A percentile compares a stretch with the other conserved stretches of the same genome.
These are phyloP conservation scores for Xiphophorus hellerii DNA, from an alignment of 2,113 vertebrate species.

Conservation along the genomic window DNA sequence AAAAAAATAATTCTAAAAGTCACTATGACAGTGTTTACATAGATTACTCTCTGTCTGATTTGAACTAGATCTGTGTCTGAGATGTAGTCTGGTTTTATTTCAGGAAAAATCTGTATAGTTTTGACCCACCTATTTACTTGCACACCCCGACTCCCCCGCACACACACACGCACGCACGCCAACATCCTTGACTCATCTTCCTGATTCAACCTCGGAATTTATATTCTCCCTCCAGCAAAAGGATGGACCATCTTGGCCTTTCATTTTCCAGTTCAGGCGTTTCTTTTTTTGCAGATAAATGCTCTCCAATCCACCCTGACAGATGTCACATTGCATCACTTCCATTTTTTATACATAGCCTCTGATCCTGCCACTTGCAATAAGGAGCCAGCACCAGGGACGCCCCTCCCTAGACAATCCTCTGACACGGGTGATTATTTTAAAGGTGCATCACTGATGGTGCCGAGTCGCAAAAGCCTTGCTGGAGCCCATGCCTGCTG, in stretches of 20 bases:
- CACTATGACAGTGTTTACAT: not conserved
- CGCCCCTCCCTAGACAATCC: slow-evolving; percentile 71
- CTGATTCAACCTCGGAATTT: slow-evolving; percentile 63
- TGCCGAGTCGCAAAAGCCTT: slow-evolving; percentile 52
- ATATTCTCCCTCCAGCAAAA: slow-evolving; percentile 72
- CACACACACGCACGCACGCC: not conserved
- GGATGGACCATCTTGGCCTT: slow-evolving; percentile 79
- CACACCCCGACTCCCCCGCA: not conserved
- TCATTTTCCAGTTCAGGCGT: slow-evolving; percentile 86
- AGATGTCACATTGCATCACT: slow-evolving; percentile 81
- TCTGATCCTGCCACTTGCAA: slow-evolving; percentile 83
- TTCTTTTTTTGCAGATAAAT: slow-evolving; percentile 79
- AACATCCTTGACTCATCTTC: slow-evolving; percentile 52
- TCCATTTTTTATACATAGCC: slow-evolving; percentile 80
- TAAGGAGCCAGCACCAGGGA: slow-evolving; percentile 74
- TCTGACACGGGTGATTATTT: slow-evolving; percentile 79
- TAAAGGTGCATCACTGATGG: slow-evolving; percentile 73
- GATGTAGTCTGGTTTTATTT: slow-evolving; percentile 48
- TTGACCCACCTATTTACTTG: not conserved
- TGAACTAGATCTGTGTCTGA: slow-evolving; percentile 15
- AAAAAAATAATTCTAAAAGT: not conserved
- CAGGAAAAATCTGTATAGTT: slow-evolving; percentile 47
- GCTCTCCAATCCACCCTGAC: slow-evolving; percentile 82
- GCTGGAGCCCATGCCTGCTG: slow-evolving; percentile 29
- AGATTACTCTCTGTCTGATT: not conserved